Conservation (phyloP, 1,140 invertebrate species). For the Trachymyrmex cornetzi region DNA sequence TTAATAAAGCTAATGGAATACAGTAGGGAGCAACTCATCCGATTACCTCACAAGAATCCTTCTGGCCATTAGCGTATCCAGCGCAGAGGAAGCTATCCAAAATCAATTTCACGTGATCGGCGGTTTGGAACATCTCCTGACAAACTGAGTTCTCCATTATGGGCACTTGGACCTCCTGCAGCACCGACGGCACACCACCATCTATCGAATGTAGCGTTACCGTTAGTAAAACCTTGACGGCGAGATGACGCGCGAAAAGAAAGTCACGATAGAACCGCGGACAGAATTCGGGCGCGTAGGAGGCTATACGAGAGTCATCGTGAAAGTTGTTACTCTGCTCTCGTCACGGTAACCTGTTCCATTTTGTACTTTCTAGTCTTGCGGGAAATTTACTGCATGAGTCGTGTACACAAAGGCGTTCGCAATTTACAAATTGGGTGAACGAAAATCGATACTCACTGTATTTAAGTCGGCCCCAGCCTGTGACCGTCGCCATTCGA, state of each 20-base stretch:
- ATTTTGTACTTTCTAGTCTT: conserved; percentile 54
- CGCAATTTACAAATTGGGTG: background rate
- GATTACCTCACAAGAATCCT: conserved; percentile 97
- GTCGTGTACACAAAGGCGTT: background rate
- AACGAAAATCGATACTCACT: conserved; percentile 84
- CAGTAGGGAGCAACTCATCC: background rate
- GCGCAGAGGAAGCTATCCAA: conserved; percentile 97
- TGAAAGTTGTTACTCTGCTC: conserved; percentile 56
- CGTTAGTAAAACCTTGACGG: conserved; percentile 32
- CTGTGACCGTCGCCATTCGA: conserved; percentile 94
- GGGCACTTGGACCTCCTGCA: conserved; percentile 97
- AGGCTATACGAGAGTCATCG: conserved; percentile 51
- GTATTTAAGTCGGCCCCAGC: conserved; percentile 90
- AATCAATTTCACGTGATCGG: conserved; percentile 95
- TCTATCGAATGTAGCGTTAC: conserved; percentile 85
- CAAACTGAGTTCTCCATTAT: conserved; percentile 96
- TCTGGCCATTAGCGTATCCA: conserved; percentile 96
- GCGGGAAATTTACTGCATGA: conserved; percentile 23
- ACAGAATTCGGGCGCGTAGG: conserved; percentile 45
- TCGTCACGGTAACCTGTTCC: conserved; percentile 50
- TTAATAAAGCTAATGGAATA: conserved; percentile 40
- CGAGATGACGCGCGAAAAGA: conserved; percentile 7
- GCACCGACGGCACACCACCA: conserved; percentile 94
- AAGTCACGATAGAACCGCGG: conserved; percentile 20
- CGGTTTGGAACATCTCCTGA: conserved; percentile 97